Percentiles rank a stretch among this genome's conserved stretches.
Evolutionary conservation across 2,888 invertebrate species (phyloP).

Genomic region (Germaria angustata): DNA sequence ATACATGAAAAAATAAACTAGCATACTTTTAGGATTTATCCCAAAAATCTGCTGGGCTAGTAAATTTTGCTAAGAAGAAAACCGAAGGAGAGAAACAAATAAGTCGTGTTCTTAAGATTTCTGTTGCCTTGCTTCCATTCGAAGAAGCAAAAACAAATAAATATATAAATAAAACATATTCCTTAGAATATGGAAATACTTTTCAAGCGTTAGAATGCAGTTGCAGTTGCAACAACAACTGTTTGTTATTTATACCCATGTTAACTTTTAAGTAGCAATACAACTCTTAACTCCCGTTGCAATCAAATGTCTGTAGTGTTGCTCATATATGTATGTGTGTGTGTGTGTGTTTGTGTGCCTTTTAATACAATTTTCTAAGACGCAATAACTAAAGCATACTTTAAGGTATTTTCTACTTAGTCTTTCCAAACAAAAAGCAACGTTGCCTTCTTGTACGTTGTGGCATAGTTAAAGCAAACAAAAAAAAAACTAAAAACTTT

Average conservation of each 20-base stretch:
- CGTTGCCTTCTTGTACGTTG: neutral
- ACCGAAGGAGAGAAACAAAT: neutral
- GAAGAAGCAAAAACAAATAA: neutral
- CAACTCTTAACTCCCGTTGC: conserved; percentile 11
- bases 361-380: neutral
- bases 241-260: conserved; percentile 52
- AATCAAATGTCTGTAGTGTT: neutral
- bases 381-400: conserved; percentile 36
- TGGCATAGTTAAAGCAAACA: neutral
- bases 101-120: conserved; percentile 11
- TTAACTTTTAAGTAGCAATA: conserved; percentile 60
- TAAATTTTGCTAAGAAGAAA: neutral
- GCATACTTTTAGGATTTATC: conserved; percentile 40
- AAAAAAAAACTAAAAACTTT: neutral
- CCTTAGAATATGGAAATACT: conserved; percentile 24
- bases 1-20: neutral
- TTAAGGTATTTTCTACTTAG: neutral
- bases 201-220: neutral
- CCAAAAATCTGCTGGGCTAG: neutral
- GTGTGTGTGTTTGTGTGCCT: neutral
- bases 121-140: neutral
- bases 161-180: conserved; percentile 38
- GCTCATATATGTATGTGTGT: neutral
- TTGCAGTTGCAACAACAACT: conserved; percentile 36
- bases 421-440: conserved; percentile 2